Base-by-base conservation (phyloP, 2,888 invertebrate genomes). In the Proisotoma minuta region DNA sequence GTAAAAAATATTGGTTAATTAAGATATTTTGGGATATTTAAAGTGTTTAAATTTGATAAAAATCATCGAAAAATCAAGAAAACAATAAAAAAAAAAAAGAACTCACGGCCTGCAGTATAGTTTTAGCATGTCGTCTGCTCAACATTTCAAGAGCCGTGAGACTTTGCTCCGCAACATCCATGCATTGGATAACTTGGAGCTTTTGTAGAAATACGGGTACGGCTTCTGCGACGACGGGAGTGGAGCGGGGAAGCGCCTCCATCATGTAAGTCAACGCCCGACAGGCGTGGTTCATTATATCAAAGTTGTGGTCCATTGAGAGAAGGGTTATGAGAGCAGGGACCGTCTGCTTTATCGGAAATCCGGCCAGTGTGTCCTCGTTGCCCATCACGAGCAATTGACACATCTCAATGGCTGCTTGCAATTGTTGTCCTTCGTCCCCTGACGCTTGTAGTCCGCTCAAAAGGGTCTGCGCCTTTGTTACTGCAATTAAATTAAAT, bases 151-250 rank as follows among this genome's bases (percentile, higher is more conserved):
- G 82, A 2, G 98, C 98, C 3, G 97, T 95, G 66, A 99, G 83
- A 72, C 95, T 92, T 81, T 99, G 98, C 78, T 99, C 99, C 2
- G 99, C 99, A 22, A 99, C 98, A 80, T 99, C 99, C 93, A 99
- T 98, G 78, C 98, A 99, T 74, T 97, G 97, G 75, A 98, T 99
- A 24, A 93, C 91, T 81, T 97, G 95, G 61, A 98, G 82, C 80
- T 95, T 99, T 79, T 97, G 95, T 60, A 99, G 81, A 80, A 99
- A 95, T 1, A 93, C 91, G 1, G 99, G 98, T 62, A 99, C 93
- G 1, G 97, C 97, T 75, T 98, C 92, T 1, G 96, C 92, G 10
- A 99, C 95, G 1, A 97, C 91, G 23, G 91, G 89, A 53, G 96
- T 94, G 39, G 97, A 96, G 63, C 99, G 85, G 0, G 99, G 99